These are phyloP conservation scores for Siniperca undulata DNA, from an alignment of 2,797 vertebrate genomes.

Conservation along the genomic window DNA sequence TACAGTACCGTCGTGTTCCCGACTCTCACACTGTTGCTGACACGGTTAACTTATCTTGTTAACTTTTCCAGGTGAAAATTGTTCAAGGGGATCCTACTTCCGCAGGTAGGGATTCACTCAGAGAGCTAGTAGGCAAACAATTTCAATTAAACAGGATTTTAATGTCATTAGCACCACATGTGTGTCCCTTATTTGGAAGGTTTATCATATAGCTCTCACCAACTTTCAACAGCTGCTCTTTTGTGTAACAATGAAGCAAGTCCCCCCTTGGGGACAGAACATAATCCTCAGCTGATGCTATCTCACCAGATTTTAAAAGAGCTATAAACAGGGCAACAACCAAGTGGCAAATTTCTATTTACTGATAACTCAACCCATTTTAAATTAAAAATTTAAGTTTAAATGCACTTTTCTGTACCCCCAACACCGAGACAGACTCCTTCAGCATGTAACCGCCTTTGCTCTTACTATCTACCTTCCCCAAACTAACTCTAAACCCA, in stretches of 20 bases:
- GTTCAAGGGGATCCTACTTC: neutral
- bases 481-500: neutral
- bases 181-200: neutral
- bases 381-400: neutral
- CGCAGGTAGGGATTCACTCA: neutral
- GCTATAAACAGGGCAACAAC: neutral
- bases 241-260: neutral
- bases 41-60: neutral
- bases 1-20: neutral
- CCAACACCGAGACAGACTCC: neutral
- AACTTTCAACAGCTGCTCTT: neutral
- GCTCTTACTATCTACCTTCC: accelerated
- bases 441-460: neutral
- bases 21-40: neutral
- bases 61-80: neutral
- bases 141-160: neutral
- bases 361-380: neutral
- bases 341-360: neutral
- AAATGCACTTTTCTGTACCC: neutral
- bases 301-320: neutral
- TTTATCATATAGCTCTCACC: neutral
- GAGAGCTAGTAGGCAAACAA: neutral
- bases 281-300: accelerated
- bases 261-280: accelerated
- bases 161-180: neutral